Percentiles rank a stretch among this genome's conserved stretches.
These are phyloP conservation scores for Columba janthina DNA, from an alignment of 2,113 vertebrate species.

Conservation along the genomic window DNA sequence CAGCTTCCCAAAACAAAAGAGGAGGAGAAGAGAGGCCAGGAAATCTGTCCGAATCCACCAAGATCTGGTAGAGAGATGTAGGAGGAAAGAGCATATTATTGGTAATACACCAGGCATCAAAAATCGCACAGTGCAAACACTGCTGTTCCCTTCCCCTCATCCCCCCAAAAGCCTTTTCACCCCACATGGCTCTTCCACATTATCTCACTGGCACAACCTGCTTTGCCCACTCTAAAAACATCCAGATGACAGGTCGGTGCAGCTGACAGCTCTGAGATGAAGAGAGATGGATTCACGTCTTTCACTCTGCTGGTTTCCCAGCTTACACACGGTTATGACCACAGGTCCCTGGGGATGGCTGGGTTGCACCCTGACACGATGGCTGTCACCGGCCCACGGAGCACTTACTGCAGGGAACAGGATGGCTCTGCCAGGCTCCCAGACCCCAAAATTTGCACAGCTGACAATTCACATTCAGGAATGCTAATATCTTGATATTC, in stretches of 20 bases:
- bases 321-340: background rate
- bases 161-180: background rate
- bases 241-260: background rate
- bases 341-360: accelerated
- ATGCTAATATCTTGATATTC: background rate
- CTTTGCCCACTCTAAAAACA: background rate
- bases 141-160: accelerated
- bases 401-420: accelerated
- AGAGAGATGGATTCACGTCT: background rate
- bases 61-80: background rate
- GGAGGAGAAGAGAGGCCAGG: background rate
- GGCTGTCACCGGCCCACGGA: background rate
- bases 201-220: background rate
- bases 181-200: accelerated
- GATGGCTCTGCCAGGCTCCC: background rate
- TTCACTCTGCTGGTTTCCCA: background rate
- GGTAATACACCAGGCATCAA: background rate
- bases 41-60: background rate
- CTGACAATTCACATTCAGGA: background rate
- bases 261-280: accelerated
- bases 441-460: background rate
- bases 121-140: background rate
- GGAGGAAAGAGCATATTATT: background rate
- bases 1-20: background rate
- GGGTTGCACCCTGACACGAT: accelerated